Evolutionary conservation across 92 coral and sea anemone species (phyloP), one percentile per base, ranked within the genome.

Genomic region (Meandrina meandrites): DNA sequence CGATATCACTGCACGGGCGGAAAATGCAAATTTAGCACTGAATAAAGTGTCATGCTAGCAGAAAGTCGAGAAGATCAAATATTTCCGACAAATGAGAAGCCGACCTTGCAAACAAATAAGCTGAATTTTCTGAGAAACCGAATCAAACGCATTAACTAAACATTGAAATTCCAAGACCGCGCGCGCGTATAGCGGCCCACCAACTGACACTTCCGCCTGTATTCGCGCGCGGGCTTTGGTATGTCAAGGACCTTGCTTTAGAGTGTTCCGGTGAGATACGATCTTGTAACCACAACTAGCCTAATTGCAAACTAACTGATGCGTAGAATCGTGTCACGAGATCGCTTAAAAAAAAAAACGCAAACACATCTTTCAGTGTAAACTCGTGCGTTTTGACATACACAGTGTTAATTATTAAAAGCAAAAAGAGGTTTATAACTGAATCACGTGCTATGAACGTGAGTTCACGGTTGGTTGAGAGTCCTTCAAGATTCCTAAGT

Each of bases 261-360:
- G 27, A 73, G 51, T 73, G 78, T 73, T 73, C 78, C 78, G 78
- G 76, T 37, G 48, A 36, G 50, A 35, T 35, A 35, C 27, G n/a
- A 72, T 72, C 76, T 36, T 72, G 76, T 72, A 72, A 68, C 36
- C 37, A 30, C 36, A 32, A 68, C 73, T 6, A 70, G 30, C 18
- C 4, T 28, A 17, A 70, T 14, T 73, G 68, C 68, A 24, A 11
- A 73, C 30, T 18, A 8, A 36, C 78, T 21, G 14, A 36, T 36
- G n/a, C 19, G 48, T 2, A 32, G 14, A 34, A 40, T 16, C 34
- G 76, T 32, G 76, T 6, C 3, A 8, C 35, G 48, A 34, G 28
- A 30, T 30, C 16, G 15, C 8, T 12, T 12, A 12, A 24, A 24
- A 8, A 64, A 24, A 11, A 17, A 32, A 31, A n/a, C n/a, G n/a